These are phyloP conservation scores for Limnephilus marmoratus DNA, from an alignment of 2,888 invertebrate species.

Conservation along the genomic window DNA sequence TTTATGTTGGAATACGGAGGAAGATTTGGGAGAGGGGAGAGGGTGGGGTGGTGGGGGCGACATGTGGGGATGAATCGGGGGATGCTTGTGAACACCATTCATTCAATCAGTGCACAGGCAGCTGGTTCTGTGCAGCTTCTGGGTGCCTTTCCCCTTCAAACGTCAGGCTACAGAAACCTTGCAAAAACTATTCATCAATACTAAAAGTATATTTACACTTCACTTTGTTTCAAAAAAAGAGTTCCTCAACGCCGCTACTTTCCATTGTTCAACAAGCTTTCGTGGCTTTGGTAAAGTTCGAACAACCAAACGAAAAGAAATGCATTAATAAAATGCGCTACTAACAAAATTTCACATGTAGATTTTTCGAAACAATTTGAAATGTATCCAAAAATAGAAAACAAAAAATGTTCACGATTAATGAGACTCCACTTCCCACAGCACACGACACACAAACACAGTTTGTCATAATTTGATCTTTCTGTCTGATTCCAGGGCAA, in stretches of 20 bases:
- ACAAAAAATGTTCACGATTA: slow-evolving; percentile 64
- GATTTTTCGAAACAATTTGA: slow-evolving; percentile 63
- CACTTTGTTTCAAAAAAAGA: slow-evolving; percentile 62
- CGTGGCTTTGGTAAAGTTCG: neutral
- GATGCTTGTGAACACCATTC: slow-evolving; percentile 58
- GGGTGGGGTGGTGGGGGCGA: slow-evolving; percentile 6
- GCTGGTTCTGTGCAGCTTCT: slow-evolving; percentile 64
- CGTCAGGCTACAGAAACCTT: slow-evolving; percentile 59
- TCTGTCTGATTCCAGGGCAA: slow-evolving; percentile 63
- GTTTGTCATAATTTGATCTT: slow-evolving; percentile 65
- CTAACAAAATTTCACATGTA: slow-evolving; percentile 3
- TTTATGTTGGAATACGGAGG: slow-evolving; percentile 40
- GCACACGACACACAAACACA: slow-evolving; percentile 68
- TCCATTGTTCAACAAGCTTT: neutral
- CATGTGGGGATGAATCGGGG: neutral
- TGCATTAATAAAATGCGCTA: neutral
- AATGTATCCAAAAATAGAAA: slow-evolving; percentile 59
- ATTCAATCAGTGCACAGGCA: slow-evolving; percentile 61
- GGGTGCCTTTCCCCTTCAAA: slow-evolving; percentile 58
- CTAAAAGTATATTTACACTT: slow-evolving; percentile 58
- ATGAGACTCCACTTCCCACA: slow-evolving; percentile 65
- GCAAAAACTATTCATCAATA: slow-evolving; percentile 62
- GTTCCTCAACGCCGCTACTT: neutral
- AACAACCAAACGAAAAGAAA: neutral
- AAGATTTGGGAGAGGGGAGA: neutral